Evolutionary conservation across 2,797 vertebrate genomes (phyloP).

Genomic region (Podarcis lilfordi): DNA sequence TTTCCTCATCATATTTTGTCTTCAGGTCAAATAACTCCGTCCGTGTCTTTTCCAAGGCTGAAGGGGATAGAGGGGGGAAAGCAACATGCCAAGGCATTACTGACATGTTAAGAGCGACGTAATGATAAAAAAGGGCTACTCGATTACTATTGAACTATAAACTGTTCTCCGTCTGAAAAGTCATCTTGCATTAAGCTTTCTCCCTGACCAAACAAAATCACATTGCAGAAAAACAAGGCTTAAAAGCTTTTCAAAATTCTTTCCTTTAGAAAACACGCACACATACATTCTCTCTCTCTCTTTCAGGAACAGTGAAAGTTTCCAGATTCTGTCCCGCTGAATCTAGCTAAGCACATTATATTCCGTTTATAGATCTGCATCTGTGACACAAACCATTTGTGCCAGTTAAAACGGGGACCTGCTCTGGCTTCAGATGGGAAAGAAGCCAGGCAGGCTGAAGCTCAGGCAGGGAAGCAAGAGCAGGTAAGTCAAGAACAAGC

Average conservation of each 20-base stretch:
- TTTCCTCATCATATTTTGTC: conserved; percentile 98
- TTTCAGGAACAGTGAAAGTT: neutral
- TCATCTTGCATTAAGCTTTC: conserved; percentile 31
- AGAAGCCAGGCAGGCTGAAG: neutral
- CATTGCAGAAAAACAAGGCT: conserved; percentile 30
- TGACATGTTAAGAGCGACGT: conserved; percentile 44
- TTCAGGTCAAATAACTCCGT: conserved; percentile 99
- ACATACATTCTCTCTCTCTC: neutral
- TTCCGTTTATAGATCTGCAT: neutral
- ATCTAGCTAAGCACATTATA: neutral
- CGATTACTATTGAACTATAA: conserved; percentile 49
- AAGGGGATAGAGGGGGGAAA: conserved; percentile 59
- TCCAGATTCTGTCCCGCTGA: neutral
- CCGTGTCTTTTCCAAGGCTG: conserved; percentile 98
- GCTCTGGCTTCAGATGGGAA: neutral
- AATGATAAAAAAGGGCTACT: conserved; percentile 17
- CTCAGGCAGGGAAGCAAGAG: neutral
- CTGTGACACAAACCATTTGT: neutral
- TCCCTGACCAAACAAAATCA: conserved; percentile 44
- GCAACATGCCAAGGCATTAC: conserved; percentile 57
- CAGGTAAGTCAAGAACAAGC: neutral
- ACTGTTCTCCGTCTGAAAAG: conserved; percentile 50
- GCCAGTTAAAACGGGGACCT: neutral
- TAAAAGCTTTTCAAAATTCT: conserved; percentile 36
- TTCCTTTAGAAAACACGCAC: conserved; percentile 1